A percentile compares a stretch with the other conserved stretches of the same genome.
phyloP scores from a whole-genome alignment of 2,888 invertebrate species.

The Augochlorella aurata region DNA sequence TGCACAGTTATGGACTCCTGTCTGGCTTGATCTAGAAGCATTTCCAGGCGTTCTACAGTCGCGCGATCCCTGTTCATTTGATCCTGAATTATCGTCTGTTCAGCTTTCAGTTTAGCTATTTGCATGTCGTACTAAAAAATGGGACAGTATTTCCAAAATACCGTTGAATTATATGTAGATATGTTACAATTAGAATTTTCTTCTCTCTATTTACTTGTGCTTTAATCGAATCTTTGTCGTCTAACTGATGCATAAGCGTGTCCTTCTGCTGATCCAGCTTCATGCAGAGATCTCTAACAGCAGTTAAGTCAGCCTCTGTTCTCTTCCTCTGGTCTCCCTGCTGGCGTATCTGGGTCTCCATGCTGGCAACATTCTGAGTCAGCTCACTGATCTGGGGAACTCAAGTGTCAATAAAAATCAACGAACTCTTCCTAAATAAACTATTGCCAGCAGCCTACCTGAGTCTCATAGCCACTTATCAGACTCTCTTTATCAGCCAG shows the following conservation, averaged over 20 bases:
- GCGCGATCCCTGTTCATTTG: conserved; percentile 82
- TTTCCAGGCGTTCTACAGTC: conserved; percentile 84
- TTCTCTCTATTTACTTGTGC: conserved; percentile 76
- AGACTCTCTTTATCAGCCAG: conserved; percentile 84
- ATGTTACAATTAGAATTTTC: not conserved
- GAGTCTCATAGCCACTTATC: conserved; percentile 84
- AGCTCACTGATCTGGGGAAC: conserved; percentile 82
- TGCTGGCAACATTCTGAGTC: conserved; percentile 83
- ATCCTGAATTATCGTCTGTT: conserved; percentile 81
- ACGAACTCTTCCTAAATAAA: not conserved
- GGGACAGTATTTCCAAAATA: too few species aligned
- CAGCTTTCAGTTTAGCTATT: conserved; percentile 82
- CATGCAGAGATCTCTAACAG: conserved; percentile 85
- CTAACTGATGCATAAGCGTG: conserved; percentile 84
- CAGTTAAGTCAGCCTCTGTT: conserved; percentile 85
- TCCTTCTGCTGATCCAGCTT: conserved; percentile 88
- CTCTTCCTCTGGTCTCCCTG: conserved; percentile 84
- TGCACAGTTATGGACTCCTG: conserved; percentile 86
- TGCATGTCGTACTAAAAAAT: conserved; percentile 82
- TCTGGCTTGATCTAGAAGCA: conserved; percentile 84
- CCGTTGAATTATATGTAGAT: not conserved
- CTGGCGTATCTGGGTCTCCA: conserved; percentile 87
- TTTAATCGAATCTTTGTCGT: conserved; percentile 82
- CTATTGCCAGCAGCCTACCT: conserved; percentile 79
- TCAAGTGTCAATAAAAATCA: not conserved